These are phyloP conservation scores for Himantopus leucocephalus DNA, from an alignment of 2,113 vertebrate genomes.

Conservation along the genomic window DNA sequence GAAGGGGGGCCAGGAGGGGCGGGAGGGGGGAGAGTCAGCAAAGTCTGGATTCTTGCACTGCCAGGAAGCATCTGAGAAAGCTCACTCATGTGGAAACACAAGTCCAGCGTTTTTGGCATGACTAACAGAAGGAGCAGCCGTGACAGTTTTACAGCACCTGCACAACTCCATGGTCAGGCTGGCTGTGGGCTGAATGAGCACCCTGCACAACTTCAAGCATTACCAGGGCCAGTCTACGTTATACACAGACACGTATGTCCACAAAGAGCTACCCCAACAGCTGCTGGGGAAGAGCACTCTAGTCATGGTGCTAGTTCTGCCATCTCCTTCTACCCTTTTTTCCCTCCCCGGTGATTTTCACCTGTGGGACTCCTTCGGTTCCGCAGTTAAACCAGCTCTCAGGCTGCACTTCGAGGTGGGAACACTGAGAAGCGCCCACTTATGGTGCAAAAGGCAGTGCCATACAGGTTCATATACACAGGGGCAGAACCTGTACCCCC, in stretches of 20 bases:
- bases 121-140: neutral
- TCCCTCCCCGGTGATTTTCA: neutral
- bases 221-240: neutral
- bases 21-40: neutral
- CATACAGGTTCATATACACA: neutral
- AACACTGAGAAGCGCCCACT: neutral
- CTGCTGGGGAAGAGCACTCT: neutral
- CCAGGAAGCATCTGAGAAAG: neutral
- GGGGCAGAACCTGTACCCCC: neutral
- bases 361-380: neutral
- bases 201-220: neutral
- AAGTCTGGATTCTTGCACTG: neutral
- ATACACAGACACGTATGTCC: accelerated
- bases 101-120: neutral
- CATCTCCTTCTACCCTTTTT: neutral
- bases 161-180: neutral
- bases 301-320: neutral
- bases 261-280: neutral
- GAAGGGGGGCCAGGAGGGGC: neutral
- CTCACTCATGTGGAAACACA: neutral
- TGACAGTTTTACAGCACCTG: neutral
- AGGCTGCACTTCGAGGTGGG: neutral
- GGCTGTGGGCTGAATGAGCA: neutral
- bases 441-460: neutral
- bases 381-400: neutral